Conservation (phyloP, 2,888 invertebrate species). For the Slavum lentiscoides region DNA sequence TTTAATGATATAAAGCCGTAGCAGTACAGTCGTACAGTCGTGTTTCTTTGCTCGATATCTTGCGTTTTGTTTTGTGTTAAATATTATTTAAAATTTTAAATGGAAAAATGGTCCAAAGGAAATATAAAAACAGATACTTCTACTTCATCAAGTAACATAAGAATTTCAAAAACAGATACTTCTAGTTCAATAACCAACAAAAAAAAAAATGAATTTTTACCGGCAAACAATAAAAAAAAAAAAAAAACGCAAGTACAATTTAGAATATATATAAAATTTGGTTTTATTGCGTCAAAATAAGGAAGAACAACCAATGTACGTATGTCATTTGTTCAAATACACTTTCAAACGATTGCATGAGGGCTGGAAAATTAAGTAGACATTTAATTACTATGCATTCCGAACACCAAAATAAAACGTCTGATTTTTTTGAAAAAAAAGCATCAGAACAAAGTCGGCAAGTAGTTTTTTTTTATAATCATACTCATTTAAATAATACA, state of each 20-base stretch:
- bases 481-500: constrained; percentile 14
- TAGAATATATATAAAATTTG: too few relatives aligned
- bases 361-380: too few relatives aligned
- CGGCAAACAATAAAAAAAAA: too few relatives aligned
- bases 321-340: too few relatives aligned
- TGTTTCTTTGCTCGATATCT: too few relatives aligned
- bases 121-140: constrained; percentile 21
- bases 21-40: too few relatives aligned
- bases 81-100: constrained; percentile 20
- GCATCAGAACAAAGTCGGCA: constrained; percentile 23
- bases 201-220: too few relatives aligned
- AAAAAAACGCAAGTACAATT: too few relatives aligned
- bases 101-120: constrained; percentile 4
- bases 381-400: constrained; percentile 8
- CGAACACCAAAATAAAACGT: constrained; percentile 24
- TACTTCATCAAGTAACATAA: background rate
- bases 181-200: background rate
- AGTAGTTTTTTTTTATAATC: constrained; percentile 17
- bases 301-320: too few relatives aligned
- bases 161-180: background rate
- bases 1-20: too few relatives aligned
- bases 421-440: constrained; percentile 24
- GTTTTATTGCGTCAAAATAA: too few relatives aligned
- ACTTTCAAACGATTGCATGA: constrained; percentile 22
- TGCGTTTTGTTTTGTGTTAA: too few relatives aligned